A percentile compares a stretch with the other conserved stretches of the same genome.
Evolutionary conservation across 2,113 vertebrate genomes (phyloP).

Genomic region (Nettapus auritus): DNA sequence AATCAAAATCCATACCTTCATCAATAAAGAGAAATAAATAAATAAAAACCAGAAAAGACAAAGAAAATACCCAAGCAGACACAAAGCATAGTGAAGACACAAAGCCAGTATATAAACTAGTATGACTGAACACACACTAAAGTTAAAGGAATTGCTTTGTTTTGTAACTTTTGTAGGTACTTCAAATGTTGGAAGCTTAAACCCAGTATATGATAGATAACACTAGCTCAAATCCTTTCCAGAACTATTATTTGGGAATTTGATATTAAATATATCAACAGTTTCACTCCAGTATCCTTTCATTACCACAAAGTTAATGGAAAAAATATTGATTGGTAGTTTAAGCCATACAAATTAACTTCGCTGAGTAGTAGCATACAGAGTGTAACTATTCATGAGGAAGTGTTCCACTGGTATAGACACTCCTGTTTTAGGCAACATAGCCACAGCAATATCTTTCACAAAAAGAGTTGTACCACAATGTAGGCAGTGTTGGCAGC

Average conservation of each 20-base stretch:
- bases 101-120: neutral
- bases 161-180: neutral
- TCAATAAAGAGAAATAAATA: neutral
- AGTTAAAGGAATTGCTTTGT: neutral
- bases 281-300: constrained; percentile 31
- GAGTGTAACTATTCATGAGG: neutral
- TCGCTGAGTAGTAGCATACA: neutral
- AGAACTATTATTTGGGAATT: constrained; percentile 34
- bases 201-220: neutral
- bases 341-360: neutral
- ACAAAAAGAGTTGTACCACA: neutral
- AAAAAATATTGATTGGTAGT: constrained; percentile 52
- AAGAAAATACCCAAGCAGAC: neutral
- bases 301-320: constrained; percentile 41
- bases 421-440: neutral
- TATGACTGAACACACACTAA: neutral
- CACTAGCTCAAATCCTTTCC: neutral
- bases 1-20: neutral
- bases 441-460: neutral
- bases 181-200: neutral
- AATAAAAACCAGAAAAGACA: neutral
- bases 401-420: neutral
- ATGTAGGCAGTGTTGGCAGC: accelerated
- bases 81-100: neutral
- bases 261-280: neutral